Evolutionary conservation across 2,888 invertebrate species (phyloP), one percentile per base, ranked within the genome.

Genomic region (Cryptus viduatorius): DNA sequence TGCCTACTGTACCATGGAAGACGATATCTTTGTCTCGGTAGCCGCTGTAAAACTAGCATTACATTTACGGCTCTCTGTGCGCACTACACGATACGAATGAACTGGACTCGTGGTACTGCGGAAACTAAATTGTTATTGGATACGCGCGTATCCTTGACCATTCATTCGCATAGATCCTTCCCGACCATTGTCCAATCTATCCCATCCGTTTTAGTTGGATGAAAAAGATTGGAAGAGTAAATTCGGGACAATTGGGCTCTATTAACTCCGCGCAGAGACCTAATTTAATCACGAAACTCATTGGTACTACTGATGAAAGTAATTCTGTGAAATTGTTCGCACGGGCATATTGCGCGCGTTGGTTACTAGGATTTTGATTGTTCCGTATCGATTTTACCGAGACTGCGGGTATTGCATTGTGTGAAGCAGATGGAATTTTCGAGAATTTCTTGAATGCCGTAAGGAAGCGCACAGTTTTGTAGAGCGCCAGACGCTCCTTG

Each of bases 81-180:
- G 31, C 16, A 14, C 24, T 7, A 24, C 10, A 24, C 69, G 61
- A 31, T 61, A 37, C 61, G 48, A 69, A 53, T 53, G 8, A 50
- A 53, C 37, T 31, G 16, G 50, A 4, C n/a, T 37, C 16, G 67
- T 12, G 16, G 19, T 50, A 50, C 16, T 44, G 67, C 53, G 48
- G 50, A 50, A 69, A 53, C 69, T 69, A 69, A 69, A 50, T 69
- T 69, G 69, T 50, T 50, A 69, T 69, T 69, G 53, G 16, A 16
- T 69, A 50, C 69, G 53, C 31, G 69, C 4, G 24, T 24, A 10
- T 4, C 19, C 56, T 8, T 10, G 19, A 2, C 19, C 12, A 12
- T 56, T 10, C 56, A 19, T 56, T 3, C 19, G 56, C 24, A 10
- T 19, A 10, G 0, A 24, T 56, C 56, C 24, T 24, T 56, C 10